Evolutionary conservation across 2,888 invertebrate genomes (phyloP).

Genomic region (Coelinius sp.): DNA sequence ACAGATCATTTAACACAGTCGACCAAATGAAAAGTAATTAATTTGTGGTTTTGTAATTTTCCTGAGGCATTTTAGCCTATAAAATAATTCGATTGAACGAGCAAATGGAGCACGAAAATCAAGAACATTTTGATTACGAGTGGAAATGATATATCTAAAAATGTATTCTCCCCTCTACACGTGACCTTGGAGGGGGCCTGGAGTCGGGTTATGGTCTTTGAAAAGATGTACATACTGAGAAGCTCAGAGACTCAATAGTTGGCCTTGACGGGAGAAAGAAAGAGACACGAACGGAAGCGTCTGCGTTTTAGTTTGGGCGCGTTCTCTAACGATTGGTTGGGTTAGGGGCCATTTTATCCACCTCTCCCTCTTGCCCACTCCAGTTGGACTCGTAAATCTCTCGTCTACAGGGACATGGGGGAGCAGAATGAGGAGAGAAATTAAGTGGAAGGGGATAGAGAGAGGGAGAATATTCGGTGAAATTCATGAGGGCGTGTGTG

Average conservation of each 20-base stretch:
- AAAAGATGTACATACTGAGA: constrained; percentile 21
- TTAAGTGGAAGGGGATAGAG: background rate
- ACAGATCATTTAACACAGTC: constrained; percentile 26
- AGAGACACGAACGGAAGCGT: constrained; percentile 26
- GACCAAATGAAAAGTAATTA: constrained; percentile 31
- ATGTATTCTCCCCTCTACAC: background rate
- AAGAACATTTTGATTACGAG: background rate
- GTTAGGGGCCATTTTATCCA: constrained; percentile 9
- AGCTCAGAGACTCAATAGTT: constrained; percentile 2
- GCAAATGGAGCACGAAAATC: background rate
- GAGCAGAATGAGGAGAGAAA: constrained; percentile 16
- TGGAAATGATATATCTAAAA: background rate
- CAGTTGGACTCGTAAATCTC: constrained; percentile 37
- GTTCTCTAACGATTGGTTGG: constrained; percentile 35
- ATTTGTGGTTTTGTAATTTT: constrained; percentile 23
- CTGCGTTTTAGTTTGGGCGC: constrained; percentile 34
- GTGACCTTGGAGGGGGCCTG: constrained; percentile 16
- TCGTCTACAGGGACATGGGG: constrained; percentile 36
- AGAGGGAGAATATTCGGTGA: background rate
- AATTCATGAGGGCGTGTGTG: constrained; percentile 10
- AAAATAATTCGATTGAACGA: background rate
- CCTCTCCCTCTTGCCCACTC: background rate
- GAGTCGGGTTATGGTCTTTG: constrained; percentile 25
- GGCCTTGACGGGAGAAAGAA: constrained; percentile 25
- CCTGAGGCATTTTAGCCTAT: background rate